A percentile compares a stretch with the other conserved stretches of the same genome.
phyloP scores from a whole-genome alignment of 1,140 invertebrate species.

The Drosophila sp. region DNA sequence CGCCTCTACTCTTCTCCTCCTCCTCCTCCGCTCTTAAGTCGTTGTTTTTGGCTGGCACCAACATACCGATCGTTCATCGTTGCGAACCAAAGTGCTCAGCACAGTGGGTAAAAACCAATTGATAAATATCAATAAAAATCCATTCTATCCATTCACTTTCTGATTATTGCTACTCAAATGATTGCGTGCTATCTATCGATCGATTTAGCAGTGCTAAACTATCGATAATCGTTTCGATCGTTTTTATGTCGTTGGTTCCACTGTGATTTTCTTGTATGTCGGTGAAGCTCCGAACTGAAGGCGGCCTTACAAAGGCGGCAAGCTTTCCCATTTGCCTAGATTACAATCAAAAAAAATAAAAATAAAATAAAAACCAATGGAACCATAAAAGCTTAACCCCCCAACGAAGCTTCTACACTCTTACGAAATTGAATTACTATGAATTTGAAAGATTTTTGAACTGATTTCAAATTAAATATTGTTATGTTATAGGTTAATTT shows the following conservation, averaged over 20 bases:
- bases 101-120: not conserved
- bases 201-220: too few species aligned
- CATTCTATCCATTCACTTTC: too few species aligned
- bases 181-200: too few species aligned
- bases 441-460: not conserved
- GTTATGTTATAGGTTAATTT: too few species aligned
- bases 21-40: not conserved
- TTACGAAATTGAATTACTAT: not conserved
- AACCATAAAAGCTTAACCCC: not conserved
- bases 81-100: not conserved
- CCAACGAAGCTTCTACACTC: not conserved
- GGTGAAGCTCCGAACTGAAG: conserved; percentile 30
- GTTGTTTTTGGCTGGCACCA: conserved; percentile 49
- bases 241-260: not conserved
- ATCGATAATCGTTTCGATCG: too few species aligned
- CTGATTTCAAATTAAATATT: too few species aligned
- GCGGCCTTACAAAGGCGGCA: conserved; percentile 41
- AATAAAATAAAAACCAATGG: not conserved
- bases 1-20: not conserved
- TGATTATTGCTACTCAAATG: too few species aligned
- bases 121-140: not conserved
- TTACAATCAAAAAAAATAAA: conserved; percentile 70
- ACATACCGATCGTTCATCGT: conserved; percentile 16
- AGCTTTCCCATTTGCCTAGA: conserved; percentile 35
- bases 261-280: conserved; percentile 9